Base-by-base conservation (phyloP, 2,888 invertebrate genomes). In the Psylliodes chrysocephalus region DNA sequence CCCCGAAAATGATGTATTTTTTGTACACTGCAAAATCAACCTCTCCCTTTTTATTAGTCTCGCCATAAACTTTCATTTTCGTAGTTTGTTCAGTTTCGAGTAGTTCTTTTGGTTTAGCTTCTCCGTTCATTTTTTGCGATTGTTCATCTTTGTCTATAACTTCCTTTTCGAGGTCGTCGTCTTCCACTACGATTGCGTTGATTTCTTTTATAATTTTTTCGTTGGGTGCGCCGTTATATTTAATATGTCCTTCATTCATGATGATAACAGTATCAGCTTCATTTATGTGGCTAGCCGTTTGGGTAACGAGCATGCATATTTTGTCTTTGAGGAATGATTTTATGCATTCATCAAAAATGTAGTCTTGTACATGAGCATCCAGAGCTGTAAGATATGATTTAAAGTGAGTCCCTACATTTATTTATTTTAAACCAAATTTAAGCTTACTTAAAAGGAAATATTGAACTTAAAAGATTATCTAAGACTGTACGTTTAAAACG, bases 361-460 rank as follows among this genome's bases (percentile, higher is more conserved):
- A 91, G 0, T 91, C 87, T 2, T 93, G 92, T 1, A 95, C 95
- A 33, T 92, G 91, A 0, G 93, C 87, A 82, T 95, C 95, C n/a
- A 95, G 93, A 0, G 95, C 95, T 59, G 7, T n/a, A n/a, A n/a
- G n/a, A n/a, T n/a, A n/a, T n/a, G n/a, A n/a, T n/a, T n/a, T n/a
- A n/a, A n/a, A n/a, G n/a, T n/a, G n/a, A n/a, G n/a, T n/a, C n/a
- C n/a, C n/a, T n/a, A n/a, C n/a, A n/a, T n/a, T n/a, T n/a, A n/a
- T n/a, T n/a, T n/a, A n/a, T n/a, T n/a, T n/a, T n/a, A n/a, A n/a
- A n/a, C n/a, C n/a, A n/a, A n/a, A n/a, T n/a, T n/a, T n/a, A n/a
- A n/a, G n/a, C n/a, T n/a, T n/a, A n/a, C n/a, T n/a, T n/a, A n/a
- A n/a, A n/a, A n/a, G n/a, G n/a, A n/a, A n/a, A n/a, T n/a, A n/a